These are phyloP conservation scores for Bradypus variegatus DNA, from an alignment of 2,797 vertebrate genomes.

Conservation along the genomic window DNA sequence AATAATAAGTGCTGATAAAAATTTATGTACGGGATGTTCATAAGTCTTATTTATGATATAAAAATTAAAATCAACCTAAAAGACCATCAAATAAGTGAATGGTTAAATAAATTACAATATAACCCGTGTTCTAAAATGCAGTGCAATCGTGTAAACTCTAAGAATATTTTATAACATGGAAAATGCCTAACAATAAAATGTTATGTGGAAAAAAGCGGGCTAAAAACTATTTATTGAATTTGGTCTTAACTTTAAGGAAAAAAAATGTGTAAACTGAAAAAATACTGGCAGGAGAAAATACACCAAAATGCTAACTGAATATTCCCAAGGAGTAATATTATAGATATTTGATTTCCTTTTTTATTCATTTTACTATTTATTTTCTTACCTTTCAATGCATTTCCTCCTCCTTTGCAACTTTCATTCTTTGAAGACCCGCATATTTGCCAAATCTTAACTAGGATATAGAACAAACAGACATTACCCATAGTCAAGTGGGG, in stretches of 20 bases:
- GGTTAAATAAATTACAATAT: background rate
- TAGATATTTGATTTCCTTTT: slow-evolving; percentile 9
- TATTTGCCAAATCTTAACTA: background rate
- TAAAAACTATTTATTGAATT: slow-evolving; percentile 21
- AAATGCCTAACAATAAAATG: slow-evolving; percentile 25
- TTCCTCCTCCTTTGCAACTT: background rate
- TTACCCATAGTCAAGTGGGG: background rate
- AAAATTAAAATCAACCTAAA: background rate
- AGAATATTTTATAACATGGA: background rate
- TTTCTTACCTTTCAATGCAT: background rate
- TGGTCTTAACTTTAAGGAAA: slow-evolving; percentile 30
- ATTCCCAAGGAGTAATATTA: slow-evolving; percentile 9
- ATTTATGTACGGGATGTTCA: background rate
- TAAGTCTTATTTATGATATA: background rate
- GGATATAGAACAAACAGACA: background rate
- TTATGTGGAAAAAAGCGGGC: background rate
- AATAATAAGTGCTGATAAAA: background rate
- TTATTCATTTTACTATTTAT: background rate
- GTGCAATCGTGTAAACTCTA: slow-evolving; percentile 12
- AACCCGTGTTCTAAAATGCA: slow-evolving; percentile 12
- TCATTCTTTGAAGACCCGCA: background rate
- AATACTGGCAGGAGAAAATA: background rate
- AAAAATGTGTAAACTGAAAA: background rate
- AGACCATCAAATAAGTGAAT: background rate
- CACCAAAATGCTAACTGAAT: background rate